Percentiles rank a stretch among this genome's conserved stretches.
phyloP scores from a whole-genome alignment of 1,140 invertebrate genomes.

The Drosophila subpulchrella region DNA sequence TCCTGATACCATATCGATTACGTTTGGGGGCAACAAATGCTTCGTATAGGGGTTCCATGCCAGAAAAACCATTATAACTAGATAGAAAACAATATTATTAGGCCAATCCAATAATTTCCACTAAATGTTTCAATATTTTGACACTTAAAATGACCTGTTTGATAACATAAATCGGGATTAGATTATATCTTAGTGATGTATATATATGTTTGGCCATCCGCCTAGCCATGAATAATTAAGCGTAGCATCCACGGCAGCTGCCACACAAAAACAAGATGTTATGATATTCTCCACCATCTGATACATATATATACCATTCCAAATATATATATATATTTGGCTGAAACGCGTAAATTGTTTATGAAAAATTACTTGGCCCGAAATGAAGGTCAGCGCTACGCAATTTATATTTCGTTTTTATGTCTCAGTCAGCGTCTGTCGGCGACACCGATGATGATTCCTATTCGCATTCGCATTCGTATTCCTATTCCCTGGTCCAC shows the following conservation, averaged over 20 bases:
- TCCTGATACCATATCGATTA: neutral
- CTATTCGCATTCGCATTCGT: constrained; percentile 3
- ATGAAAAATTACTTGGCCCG: constrained; percentile 81
- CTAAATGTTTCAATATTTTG: constrained; percentile 71
- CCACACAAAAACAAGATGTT: constrained; percentile 19
- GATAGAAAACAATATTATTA: too few species aligned
- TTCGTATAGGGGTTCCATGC: neutral
- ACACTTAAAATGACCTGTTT: constrained; percentile 55
- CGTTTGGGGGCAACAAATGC: neutral
- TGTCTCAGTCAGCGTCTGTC: constrained; percentile 48
- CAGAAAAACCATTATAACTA: neutral
- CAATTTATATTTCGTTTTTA: constrained; percentile 82
- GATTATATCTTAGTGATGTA: constrained; percentile 12
- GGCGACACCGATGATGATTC: constrained; percentile 13
- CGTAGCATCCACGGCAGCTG: constrained; percentile 65
- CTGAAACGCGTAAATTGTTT: constrained; percentile 80
- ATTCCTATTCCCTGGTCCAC: constrained; percentile 24
- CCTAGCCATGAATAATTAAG: constrained; percentile 73
- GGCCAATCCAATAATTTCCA: neutral
- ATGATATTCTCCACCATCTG: neutral
- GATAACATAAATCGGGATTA: constrained; percentile 54
- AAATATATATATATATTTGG: neutral
- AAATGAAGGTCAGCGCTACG: constrained; percentile 80
- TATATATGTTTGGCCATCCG: constrained; percentile 15
- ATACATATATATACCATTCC: neutral